Evolutionary conservation across 2,113 vertebrate species (phyloP).

Genomic region (Platysternon megacephalum): DNA sequence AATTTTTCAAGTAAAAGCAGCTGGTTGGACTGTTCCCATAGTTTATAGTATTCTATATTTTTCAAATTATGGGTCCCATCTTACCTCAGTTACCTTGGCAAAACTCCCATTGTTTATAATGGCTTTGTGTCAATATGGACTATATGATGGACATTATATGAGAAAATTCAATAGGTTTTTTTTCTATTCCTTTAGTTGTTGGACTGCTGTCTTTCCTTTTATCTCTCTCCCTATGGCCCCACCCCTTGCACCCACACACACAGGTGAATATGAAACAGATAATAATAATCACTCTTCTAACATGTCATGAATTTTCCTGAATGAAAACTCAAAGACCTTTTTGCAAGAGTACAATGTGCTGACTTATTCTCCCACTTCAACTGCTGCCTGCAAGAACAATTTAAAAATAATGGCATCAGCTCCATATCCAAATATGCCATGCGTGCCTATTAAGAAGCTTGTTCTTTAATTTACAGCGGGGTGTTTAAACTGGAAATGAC

Average conservation of each 20-base stretch:
- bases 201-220: accelerated
- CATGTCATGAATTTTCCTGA: background rate
- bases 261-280: background rate
- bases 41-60: background rate
- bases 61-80: background rate
- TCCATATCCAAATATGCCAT: background rate
- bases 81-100: background rate
- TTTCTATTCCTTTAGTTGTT: background rate
- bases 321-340: background rate
- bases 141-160: background rate
- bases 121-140: background rate
- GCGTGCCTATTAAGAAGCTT: background rate
- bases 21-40: background rate
- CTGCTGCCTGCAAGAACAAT: background rate
- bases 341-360: background rate
- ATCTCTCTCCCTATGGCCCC: background rate
- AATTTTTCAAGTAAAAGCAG: constrained; percentile 23
- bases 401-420: background rate
- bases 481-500: background rate
- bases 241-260: background rate
- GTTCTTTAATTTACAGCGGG: background rate
- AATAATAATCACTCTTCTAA: background rate
- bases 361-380: background rate
- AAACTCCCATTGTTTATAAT: accelerated
- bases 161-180: background rate